A percentile compares a stretch with the other conserved stretches of the same genome.
phyloP scores from a whole-genome alignment of 2,888 invertebrate genomes.

The Lasioglossum villosulum region DNA sequence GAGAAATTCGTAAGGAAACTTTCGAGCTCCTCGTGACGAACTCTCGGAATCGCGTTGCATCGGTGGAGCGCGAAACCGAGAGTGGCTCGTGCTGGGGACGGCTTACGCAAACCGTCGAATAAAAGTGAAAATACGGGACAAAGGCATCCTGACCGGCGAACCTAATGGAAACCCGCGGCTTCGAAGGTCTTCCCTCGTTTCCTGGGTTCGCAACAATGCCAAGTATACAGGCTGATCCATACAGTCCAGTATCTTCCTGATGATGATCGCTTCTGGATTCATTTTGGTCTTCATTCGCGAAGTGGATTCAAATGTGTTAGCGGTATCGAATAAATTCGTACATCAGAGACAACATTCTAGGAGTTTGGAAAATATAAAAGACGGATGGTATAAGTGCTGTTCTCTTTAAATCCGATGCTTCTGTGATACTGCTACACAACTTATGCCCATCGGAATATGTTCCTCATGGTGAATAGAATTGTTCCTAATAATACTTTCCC shows the following conservation, averaged over 20 bases:
- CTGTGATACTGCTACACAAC: too few species aligned
- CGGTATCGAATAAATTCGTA: not conserved
- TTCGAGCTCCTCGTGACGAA: not conserved
- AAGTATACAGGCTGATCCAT: not conserved
- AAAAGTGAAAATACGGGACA: conserved; percentile 8
- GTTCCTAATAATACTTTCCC: too few species aligned
- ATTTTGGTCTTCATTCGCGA: not conserved
- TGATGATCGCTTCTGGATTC: not conserved
- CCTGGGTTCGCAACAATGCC: not conserved
- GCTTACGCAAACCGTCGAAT: not conserved
- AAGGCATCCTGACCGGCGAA: not conserved
- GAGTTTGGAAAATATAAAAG: not conserved
- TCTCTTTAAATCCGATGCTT: too few species aligned
- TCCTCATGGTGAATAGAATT: too few species aligned
- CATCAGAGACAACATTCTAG: not conserved
- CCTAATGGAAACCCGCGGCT: not conserved
- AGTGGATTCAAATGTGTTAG: not conserved
- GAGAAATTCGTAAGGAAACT: not conserved
- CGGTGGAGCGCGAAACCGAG: not conserved
- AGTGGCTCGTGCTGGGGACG: not conserved
- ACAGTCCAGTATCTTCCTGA: not conserved
- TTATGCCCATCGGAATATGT: too few species aligned
- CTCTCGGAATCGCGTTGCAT: not conserved
- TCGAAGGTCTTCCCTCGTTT: not conserved
- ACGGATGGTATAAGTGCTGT: not conserved